Percentiles rank a stretch among this genome's conserved stretches.
phyloP scores from a whole-genome alignment of 1,140 invertebrate species.

The Zaprionus kolodkinae region DNA sequence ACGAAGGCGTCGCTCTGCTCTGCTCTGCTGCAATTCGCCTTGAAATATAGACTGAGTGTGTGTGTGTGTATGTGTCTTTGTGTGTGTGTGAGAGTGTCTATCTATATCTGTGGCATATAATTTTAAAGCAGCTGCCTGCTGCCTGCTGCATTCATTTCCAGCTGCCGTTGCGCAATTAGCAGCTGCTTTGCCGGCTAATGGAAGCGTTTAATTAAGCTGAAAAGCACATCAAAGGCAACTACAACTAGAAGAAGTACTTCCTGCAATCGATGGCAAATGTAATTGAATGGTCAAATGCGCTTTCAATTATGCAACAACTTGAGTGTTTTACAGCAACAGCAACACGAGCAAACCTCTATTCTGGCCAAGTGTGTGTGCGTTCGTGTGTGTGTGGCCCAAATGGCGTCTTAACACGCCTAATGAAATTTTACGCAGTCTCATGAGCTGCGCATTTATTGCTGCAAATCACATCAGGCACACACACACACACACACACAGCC shows the following conservation, averaged over 20 bases:
- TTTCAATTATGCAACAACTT: slow-evolving; percentile 71
- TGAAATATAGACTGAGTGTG: slow-evolving; percentile 50
- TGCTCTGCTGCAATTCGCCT: slow-evolving; percentile 53
- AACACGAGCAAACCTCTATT: not conserved
- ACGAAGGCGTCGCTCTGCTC: not conserved
- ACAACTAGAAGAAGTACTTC: not conserved
- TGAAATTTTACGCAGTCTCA: slow-evolving; percentile 79
- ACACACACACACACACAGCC: slow-evolving; percentile 3
- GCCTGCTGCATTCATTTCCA: slow-evolving; percentile 2
- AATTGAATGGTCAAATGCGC: slow-evolving; percentile 63
- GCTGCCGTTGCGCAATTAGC: slow-evolving; percentile 41
- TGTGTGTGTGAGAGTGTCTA: slow-evolving; percentile 7
- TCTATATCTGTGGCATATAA: slow-evolving; percentile 13
- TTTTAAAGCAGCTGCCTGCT: slow-evolving; percentile 33
- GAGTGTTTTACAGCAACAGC: slow-evolving; percentile 41
- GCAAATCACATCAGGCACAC: slow-evolving; percentile 57
- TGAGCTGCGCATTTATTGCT: slow-evolving; percentile 68
- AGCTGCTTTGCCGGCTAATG: slow-evolving; percentile 52
- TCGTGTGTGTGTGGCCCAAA: slow-evolving; percentile 53
- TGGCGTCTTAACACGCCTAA: slow-evolving; percentile 74
- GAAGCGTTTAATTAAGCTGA: slow-evolving; percentile 55
- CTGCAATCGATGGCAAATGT: slow-evolving; percentile 38
- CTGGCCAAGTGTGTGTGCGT: slow-evolving; percentile 38
- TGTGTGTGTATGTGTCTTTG: slow-evolving; percentile 6
- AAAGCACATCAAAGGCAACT: slow-evolving; percentile 33